Percentiles rank a stretch among this genome's conserved stretches.
Evolutionary conservation across 2,888 invertebrate genomes (phyloP).

Genomic region (Cheilosia urbana): DNA sequence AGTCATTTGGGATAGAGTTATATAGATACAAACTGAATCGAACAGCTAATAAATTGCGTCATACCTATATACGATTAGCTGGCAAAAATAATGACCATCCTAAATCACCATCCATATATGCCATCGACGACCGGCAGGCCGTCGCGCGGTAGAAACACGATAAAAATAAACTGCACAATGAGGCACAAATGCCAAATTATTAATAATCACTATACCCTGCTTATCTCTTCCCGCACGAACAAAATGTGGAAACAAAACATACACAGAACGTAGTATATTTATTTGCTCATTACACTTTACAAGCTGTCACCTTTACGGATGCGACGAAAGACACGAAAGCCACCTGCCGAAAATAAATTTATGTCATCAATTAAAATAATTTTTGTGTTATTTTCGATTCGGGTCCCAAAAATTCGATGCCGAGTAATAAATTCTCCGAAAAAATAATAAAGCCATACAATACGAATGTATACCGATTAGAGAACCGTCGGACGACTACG

Average conservation of each 20-base stretch:
- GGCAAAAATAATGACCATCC: conserved; percentile 34
- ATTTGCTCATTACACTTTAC: conserved; percentile 38
- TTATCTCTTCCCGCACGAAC: conserved; percentile 19
- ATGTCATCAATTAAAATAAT: conserved; percentile 59
- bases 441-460: conserved; percentile 16
- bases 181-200: conserved; percentile 40
- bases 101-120: conserved; percentile 32
- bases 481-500: background rate
- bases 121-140: background rate
- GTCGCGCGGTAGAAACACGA: conserved; percentile 3
- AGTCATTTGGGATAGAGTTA: conserved; percentile 1
- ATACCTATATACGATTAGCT: conserved; percentile 5
- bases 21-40: background rate
- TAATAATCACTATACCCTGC: conserved; percentile 45
- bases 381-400: conserved; percentile 15
- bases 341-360: conserved; percentile 55
- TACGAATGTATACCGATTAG: conserved; percentile 26
- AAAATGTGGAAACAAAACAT: background rate
- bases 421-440: conserved; percentile 26
- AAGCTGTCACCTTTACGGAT: conserved; percentile 31
- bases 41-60: conserved; percentile 21
- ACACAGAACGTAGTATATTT: background rate
- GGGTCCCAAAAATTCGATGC: conserved; percentile 12
- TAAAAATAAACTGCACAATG: conserved; percentile 31
- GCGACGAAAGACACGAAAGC: conserved; percentile 21